phyloP scores from a whole-genome alignment of 2,797 vertebrate species.

The Gila robusta region DNA sequence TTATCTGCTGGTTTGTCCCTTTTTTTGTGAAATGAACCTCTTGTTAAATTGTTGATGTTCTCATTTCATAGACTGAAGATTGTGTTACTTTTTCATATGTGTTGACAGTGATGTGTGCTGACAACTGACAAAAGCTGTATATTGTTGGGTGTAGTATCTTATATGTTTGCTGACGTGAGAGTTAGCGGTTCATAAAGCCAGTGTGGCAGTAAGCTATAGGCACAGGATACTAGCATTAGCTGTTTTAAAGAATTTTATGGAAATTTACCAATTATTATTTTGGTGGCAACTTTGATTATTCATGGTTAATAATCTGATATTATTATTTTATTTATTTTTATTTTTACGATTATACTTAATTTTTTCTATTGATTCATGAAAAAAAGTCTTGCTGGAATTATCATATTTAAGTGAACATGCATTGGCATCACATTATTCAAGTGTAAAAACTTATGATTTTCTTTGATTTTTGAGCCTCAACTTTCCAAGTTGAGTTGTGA shows the following conservation, averaged over 20 bases:
- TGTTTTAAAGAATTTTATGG: not conserved
- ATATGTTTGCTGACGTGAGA: not conserved
- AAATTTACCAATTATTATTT: not conserved
- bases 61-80: not conserved
- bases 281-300: not conserved
- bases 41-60: not conserved
- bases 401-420: not conserved
- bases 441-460: not conserved
- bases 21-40: not conserved
- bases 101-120: not conserved
- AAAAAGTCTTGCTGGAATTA: not conserved
- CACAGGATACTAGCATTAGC: not conserved
- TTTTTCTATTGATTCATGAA: not conserved
- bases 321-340: not conserved
- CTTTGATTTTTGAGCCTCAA: not conserved
- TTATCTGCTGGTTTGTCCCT: constrained; percentile 2
- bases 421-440: not conserved
- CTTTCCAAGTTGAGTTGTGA: not conserved
- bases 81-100: not conserved
- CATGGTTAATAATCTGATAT: not conserved
- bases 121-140: not conserved
- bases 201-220: not conserved
- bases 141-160: not conserved
- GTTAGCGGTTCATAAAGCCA: not conserved
- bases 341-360: not conserved